Conservation (phyloP, 37 sponge, comb jelly and placozoan species). For the Haliclona indistincta region DNA sequence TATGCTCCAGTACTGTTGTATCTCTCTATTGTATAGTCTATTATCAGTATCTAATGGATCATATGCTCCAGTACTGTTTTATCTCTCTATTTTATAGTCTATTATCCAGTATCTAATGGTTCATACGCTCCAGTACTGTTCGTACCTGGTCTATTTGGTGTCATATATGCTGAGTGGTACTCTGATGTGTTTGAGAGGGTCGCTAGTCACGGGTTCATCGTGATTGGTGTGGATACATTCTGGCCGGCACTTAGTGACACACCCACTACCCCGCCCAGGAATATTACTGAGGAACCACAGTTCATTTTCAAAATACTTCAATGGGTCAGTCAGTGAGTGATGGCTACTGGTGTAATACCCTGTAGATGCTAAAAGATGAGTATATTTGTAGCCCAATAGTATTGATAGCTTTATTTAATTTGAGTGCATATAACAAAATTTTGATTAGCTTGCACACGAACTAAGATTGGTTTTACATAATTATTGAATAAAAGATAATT, state of each 20-base stretch:
- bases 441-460: no score
- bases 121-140: conserved; percentile 55
- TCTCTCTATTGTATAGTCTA: no score
- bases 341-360: no score
- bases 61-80: background rate
- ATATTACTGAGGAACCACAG: background rate
- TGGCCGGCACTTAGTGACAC: conserved; percentile 15
- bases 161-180: conserved; percentile 42
- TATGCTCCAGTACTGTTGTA: no score
- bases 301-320: conserved; percentile 9
- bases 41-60: no score
- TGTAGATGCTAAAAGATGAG: no score
- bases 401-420: no score
- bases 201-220: conserved; percentile 49
- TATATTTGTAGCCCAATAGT: no score
- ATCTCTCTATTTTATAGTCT: conserved; percentile 18
- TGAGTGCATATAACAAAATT: no score
- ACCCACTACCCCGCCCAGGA: background rate
- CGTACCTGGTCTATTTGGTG: conserved; percentile 45
- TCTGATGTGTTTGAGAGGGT: conserved; percentile 26
- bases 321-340: conserved; percentile 59
- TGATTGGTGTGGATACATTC: conserved; percentile 24
- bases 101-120: conserved; percentile 41
- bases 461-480: no score
- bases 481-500: no score